phyloP scores from a whole-genome alignment of 2,113 vertebrate species.

The Rhizomys pruinosus region DNA sequence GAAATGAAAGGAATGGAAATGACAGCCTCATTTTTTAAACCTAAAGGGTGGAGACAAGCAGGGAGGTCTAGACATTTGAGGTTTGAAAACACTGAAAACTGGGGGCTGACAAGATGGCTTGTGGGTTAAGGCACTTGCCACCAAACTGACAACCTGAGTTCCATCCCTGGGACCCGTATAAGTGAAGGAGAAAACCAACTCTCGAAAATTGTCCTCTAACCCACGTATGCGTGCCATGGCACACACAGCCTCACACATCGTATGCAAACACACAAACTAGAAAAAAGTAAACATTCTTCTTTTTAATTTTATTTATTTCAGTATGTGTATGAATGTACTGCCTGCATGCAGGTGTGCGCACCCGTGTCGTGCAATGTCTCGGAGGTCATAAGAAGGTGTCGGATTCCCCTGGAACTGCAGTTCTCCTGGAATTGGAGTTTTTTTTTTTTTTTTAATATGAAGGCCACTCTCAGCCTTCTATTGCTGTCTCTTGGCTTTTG shows the following conservation, averaged over 20 bases:
- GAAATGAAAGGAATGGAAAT: background rate
- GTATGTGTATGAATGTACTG: too few relatives aligned
- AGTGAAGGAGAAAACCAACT: background rate
- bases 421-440: too few relatives aligned
- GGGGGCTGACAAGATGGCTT: background rate
- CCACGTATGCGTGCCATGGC: background rate
- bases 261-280: background rate
- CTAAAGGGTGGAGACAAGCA: background rate
- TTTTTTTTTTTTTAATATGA: background rate
- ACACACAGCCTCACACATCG: background rate
- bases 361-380: too few relatives aligned
- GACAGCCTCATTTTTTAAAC: background rate
- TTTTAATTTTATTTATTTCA: too few relatives aligned
- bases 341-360: too few relatives aligned
- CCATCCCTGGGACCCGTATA: background rate
- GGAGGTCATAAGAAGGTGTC: too few relatives aligned
- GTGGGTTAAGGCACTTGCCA: background rate
- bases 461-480: background rate
- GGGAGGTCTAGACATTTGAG: background rate
- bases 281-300: too few relatives aligned
- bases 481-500: background rate
- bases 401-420: too few relatives aligned
- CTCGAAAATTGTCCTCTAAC: background rate
- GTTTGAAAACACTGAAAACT: background rate
- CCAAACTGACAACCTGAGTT: background rate